These are phyloP conservation scores for Helostoma temminkii DNA, from an alignment of 2,797 vertebrate species.

Conservation along the genomic window DNA sequence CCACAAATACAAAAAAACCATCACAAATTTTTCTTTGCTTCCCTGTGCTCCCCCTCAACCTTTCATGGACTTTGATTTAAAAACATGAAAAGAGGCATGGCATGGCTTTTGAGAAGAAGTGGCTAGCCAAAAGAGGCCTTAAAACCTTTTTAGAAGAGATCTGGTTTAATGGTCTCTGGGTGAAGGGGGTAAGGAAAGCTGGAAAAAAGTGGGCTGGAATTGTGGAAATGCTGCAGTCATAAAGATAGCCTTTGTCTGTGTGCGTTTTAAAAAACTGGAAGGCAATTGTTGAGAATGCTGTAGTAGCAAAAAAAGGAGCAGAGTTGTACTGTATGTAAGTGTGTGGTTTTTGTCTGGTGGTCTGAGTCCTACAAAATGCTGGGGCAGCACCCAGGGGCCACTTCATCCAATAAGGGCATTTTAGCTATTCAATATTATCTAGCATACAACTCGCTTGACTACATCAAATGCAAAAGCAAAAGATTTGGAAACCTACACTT, in stretches of 20 bases:
- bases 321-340: slow-evolving; percentile 61
- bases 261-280: slow-evolving; percentile 58
- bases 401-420: slow-evolving; percentile 65
- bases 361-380: slow-evolving; percentile 58
- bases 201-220: slow-evolving; percentile 49
- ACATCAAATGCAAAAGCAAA: slow-evolving; percentile 35
- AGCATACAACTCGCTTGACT: slow-evolving; percentile 61
- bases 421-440: slow-evolving; percentile 70
- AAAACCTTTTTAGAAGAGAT: slow-evolving; percentile 76
- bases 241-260: slow-evolving; percentile 64
- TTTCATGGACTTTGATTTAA: slow-evolving; percentile 76
- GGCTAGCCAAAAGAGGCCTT: slow-evolving; percentile 72
- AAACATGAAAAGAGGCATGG: slow-evolving; percentile 74
- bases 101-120: slow-evolving; percentile 69
- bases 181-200: slow-evolving; percentile 68
- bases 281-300: slow-evolving; percentile 74
- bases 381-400: slow-evolving; percentile 65
- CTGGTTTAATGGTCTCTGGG: slow-evolving; percentile 77
- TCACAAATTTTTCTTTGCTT: slow-evolving; percentile 54
- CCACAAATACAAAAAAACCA: slow-evolving; percentile 63
- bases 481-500: slow-evolving; percentile 16
- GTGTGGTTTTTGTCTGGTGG: slow-evolving; percentile 62
- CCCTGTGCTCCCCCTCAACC: slow-evolving; percentile 33
- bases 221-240: slow-evolving; percentile 70
- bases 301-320: slow-evolving; percentile 59